Percentiles rank a stretch among this genome's conserved stretches.
Evolutionary conservation across 2,797 vertebrate genomes (phyloP).

Genomic region (Falco novaeseelandiae): DNA sequence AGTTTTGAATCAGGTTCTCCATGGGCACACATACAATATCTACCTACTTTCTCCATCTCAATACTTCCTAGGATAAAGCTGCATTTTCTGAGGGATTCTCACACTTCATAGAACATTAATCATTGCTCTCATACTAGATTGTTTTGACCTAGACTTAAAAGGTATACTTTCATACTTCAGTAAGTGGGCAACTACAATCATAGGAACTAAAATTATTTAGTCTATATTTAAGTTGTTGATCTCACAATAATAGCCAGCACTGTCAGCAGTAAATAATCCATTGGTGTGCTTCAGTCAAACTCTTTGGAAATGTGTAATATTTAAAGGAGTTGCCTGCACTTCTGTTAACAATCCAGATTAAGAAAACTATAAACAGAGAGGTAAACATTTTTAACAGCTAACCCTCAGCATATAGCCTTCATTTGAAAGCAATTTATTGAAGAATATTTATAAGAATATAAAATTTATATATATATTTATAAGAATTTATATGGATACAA

Average conservation of each 20-base stretch:
- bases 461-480: too few relatives aligned
- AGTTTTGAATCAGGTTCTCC: not conserved
- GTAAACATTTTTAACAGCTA: not conserved
- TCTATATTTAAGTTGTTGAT: not conserved
- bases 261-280: not conserved
- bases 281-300: not conserved
- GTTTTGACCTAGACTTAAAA: not conserved
- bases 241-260: not conserved
- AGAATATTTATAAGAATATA: too few relatives aligned
- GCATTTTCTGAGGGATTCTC: not conserved
- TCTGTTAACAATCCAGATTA: not conserved
- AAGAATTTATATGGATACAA: too few relatives aligned
- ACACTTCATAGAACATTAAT: not conserved
- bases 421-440: not conserved
- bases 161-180: not conserved
- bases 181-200: not conserved
- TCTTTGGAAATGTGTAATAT: not conserved
- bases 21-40: not conserved
- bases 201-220: not conserved
- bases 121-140: not conserved
- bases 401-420: not conserved
- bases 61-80: not conserved
- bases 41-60: not conserved
- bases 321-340: not conserved
- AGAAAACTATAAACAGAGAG: not conserved